Evolutionary conservation across 2,797 vertebrate genomes (phyloP), one percentile per base, ranked within the genome.

Genomic region (Coccyzus lansbergi): DNA sequence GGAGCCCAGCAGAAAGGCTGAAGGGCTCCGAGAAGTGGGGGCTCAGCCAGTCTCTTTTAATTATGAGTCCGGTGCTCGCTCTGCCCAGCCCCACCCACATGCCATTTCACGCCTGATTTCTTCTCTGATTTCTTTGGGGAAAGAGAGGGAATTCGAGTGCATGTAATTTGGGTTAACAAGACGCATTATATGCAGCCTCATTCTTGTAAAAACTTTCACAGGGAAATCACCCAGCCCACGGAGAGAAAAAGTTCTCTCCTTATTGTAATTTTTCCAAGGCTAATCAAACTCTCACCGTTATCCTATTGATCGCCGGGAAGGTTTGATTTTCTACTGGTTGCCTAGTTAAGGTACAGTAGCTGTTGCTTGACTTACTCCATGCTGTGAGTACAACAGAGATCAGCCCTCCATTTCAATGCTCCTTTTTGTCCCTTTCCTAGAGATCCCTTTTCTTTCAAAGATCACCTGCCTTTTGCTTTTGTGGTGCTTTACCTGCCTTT

Each of bases 141-240:
- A 94, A 91, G 95, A 95, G 95, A 86, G 93, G 96, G 96, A 97
- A 97, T 94, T 97, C 94, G 81, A 97, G 95, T 96, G 96, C 95
- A 94, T 94, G 94, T 96, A 96, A 97, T 97, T 96, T 97, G 96
- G 96, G 96, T 96, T 97, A 96, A 97, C 94, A 95, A 97, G 96
- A 96, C 64, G 42, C 95, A 97, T 97, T 97, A 96, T 96, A 95
- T 86, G 95, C 93, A 93, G 96, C 94, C 92, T 95, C 92, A 94
- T 96, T 97, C 96, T 96, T 97, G 96, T 94, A 95, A 96, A 97
- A 97, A 96, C 96, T 96, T 96, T 96, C 95, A 95, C 95, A 94
- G 96, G 95, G 93, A 96, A 95, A 97, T 95, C 80, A 90, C 95
- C 93, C 94, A 93, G 83, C 94, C 92, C 92, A 49, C 36, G 83